These are phyloP conservation scores for Agrochola macilenta DNA, from an alignment of 2,888 invertebrate genomes.

Conservation along the genomic window DNA sequence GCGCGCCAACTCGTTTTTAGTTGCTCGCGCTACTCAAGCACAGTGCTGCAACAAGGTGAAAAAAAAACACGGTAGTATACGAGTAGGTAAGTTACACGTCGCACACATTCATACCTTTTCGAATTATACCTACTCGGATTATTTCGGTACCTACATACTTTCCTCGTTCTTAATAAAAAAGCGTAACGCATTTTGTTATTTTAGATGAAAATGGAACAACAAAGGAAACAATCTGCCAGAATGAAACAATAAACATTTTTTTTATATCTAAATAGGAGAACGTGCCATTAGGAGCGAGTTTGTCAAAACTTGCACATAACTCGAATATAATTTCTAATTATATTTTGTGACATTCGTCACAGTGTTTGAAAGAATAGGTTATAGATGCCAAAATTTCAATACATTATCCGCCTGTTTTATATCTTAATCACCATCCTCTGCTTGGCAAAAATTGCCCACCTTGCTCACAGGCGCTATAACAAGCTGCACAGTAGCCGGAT, in stretches of 20 bases:
- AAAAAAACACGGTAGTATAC: background rate
- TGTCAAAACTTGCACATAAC: background rate
- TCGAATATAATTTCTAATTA: conserved; percentile 5
- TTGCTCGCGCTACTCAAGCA: background rate
- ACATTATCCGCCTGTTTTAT: background rate
- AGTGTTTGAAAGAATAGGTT: background rate
- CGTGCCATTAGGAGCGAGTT: conserved; percentile 11
- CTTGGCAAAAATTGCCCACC: background rate
- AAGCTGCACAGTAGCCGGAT: too few relatives aligned
- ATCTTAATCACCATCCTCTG: background rate
- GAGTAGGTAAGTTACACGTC: background rate
- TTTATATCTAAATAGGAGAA: conserved; percentile 27
- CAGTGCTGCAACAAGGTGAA: background rate
- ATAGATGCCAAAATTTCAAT: background rate
- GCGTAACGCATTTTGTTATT: conserved; percentile 32
- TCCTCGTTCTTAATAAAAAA: conserved; percentile 27
- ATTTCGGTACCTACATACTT: conserved; percentile 18
- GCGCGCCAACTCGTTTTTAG: background rate
- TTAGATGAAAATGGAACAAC: conserved; percentile 43
- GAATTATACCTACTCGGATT: conserved; percentile 4
- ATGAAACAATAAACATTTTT: conserved; percentile 43
- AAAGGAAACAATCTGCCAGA: conserved; percentile 48
- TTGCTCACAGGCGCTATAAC: too few relatives aligned
- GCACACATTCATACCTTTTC: background rate
- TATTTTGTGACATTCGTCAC: background rate